phyloP scores from a whole-genome alignment of 2,113 vertebrate species.

The Noturus placidus region DNA sequence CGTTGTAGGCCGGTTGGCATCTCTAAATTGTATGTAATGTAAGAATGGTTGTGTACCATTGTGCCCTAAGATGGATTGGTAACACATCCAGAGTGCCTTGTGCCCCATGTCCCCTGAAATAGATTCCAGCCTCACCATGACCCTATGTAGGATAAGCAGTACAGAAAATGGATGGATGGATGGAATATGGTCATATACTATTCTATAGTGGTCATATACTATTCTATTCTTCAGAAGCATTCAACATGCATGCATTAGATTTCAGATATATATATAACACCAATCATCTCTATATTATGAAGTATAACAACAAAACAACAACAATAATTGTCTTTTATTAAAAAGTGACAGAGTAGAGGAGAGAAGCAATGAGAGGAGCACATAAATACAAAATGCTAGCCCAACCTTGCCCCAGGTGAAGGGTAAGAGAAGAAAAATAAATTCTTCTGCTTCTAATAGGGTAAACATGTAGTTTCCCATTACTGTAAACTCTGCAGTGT shows the following conservation, averaged over 20 bases:
- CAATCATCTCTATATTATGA: background rate
- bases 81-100: too few species aligned
- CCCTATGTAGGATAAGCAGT: too few species aligned
- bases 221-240: background rate
- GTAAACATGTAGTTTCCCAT: constrained; percentile 29
- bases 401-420: background rate
- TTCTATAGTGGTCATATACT: background rate
- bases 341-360: background rate
- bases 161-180: too few species aligned
- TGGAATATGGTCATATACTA: background rate
- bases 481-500: constrained; percentile 31
- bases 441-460: background rate
- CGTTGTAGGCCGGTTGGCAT: too few species aligned
- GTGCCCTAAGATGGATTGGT: too few species aligned
- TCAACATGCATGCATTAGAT: background rate
- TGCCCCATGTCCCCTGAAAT: too few species aligned
- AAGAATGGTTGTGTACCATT: too few species aligned
- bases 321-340: background rate
- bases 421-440: background rate
- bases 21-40: too few species aligned
- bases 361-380: background rate
- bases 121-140: too few species aligned
- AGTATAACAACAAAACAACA: background rate
- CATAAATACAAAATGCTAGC: background rate
- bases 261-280: background rate